Base-by-base conservation (phyloP, 2,113 vertebrate genomes). In the Callipepla squamata region DNA sequence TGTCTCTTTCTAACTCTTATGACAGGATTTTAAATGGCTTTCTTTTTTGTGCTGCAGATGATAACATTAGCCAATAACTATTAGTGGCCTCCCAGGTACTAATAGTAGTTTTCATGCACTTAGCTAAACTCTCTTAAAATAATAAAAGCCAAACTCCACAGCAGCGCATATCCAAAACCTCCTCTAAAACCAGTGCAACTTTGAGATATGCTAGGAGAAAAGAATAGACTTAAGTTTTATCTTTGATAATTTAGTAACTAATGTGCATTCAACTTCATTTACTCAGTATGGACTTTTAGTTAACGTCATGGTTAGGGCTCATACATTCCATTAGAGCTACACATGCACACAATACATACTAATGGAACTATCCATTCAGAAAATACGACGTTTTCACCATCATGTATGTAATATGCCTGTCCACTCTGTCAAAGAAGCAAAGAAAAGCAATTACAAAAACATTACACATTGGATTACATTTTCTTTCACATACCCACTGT, bases 401-500 rank as follows among this genome's bases (percentile, higher is more conserved):
- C 99, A 1, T 99, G 98, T 94, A 99, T 98, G 94, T 98, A 99
- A 91, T 99, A 99, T 0, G 97, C 98, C 94, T 99, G 98, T 48
- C 99, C 99, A 22, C 98, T 99, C 99, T 99, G 98, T 69, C 96
- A 93, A 85, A 82, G 81, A 90, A 78, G 23, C 14, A 75, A 67
- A 95, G 91, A 83, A 86, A 55, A 82, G 23, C 42, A 69, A 72
- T 97, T 87, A 96, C 72, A 59, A 87, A 62, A 87, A 10, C 7
- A 42, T 22, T 59, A 1, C 19, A 18, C 12, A 19, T 2, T 61
- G 57, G 19, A 69, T 48, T n/a, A 34, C 34, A 28, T 72, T 80
- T 86, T 48, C 13, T 70, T 38, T 79, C 30, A 57, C 42, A n/a
- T 16, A 26, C 23, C 47, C 36, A 26, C 45, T 57, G 15, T 19